phyloP scores from a whole-genome alignment of 2,113 vertebrate genomes.

The Cynopterus brachyotis region DNA sequence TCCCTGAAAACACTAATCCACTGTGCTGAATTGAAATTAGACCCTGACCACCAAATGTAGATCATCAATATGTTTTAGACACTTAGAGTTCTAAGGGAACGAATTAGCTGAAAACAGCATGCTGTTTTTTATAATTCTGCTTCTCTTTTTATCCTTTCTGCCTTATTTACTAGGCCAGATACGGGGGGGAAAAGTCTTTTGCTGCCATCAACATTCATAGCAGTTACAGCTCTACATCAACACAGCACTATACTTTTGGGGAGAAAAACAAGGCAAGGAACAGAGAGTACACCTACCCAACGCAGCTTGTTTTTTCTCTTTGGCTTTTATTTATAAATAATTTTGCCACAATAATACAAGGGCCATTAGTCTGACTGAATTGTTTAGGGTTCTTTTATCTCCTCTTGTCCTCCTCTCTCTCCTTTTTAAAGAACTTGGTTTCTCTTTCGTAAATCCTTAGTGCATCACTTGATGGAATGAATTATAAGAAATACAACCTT shows the following conservation, averaged over 20 bases:
- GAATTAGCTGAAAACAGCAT: conserved; percentile 57
- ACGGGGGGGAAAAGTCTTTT: not conserved
- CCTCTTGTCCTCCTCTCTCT: not conserved
- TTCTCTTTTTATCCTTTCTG: conserved; percentile 53
- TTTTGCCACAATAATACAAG: conserved; percentile 5
- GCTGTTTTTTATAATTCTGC: conserved; percentile 44
- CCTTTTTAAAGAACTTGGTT: conserved; percentile 44
- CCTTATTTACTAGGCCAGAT: conserved; percentile 72
- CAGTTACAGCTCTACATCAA: conserved; percentile 53
- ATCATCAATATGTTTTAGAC: not conserved
- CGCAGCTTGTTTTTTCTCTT: conserved; percentile 33
- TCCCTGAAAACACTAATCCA: not conserved
- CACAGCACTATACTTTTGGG: conserved; percentile 52
- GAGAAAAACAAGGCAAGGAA: conserved; percentile 61
- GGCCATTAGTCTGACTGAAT: conserved; percentile 17
- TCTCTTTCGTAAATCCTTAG: conserved; percentile 45
- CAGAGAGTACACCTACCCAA: conserved; percentile 60
- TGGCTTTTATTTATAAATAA: conserved; percentile 60
- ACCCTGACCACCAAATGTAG: conserved; percentile 13
- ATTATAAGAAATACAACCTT: conserved; percentile 13
- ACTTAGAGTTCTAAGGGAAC: conserved; percentile 43
- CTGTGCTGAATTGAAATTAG: not conserved
- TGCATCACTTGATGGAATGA: not conserved
- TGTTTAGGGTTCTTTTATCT: conserved; percentile 18
- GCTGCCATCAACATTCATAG: conserved; percentile 67